Evolutionary conservation across 2,113 vertebrate species (phyloP).

Genomic region (Notechis scutatus): DNA sequence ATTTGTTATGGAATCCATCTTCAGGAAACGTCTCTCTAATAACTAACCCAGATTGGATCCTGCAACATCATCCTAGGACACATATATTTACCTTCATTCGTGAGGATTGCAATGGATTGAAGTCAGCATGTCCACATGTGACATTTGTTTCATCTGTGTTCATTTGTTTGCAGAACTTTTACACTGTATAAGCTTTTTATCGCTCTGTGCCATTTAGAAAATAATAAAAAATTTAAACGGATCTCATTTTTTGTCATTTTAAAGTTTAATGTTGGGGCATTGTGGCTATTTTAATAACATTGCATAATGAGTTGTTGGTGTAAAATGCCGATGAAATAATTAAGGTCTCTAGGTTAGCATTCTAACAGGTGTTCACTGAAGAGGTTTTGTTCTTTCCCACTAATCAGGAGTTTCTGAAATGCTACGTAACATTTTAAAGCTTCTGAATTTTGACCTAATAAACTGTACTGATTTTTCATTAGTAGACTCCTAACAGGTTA

Average conservation of each 20-base stretch:
- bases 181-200: background rate
- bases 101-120: background rate
- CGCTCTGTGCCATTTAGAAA: background rate
- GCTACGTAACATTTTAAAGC: background rate
- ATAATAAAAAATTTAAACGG: background rate
- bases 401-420: background rate
- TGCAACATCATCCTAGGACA: background rate
- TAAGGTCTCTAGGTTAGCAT: background rate
- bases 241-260: background rate
- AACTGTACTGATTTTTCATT: background rate
- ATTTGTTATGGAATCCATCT: too few species aligned
- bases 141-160: background rate
- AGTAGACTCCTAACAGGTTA: background rate
- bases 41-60: background rate
- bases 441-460: background rate
- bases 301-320: background rate
- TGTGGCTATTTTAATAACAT: conserved; percentile 1
- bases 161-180: background rate
- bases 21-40: too few species aligned
- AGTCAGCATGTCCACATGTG: background rate
- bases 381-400: background rate
- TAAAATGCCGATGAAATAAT: background rate
- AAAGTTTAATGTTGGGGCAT: background rate
- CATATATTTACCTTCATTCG: background rate
- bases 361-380: background rate